Conservation (phyloP, 35 echinoderm and acorn worm genomes). For the Apostichopus californicus region DNA sequence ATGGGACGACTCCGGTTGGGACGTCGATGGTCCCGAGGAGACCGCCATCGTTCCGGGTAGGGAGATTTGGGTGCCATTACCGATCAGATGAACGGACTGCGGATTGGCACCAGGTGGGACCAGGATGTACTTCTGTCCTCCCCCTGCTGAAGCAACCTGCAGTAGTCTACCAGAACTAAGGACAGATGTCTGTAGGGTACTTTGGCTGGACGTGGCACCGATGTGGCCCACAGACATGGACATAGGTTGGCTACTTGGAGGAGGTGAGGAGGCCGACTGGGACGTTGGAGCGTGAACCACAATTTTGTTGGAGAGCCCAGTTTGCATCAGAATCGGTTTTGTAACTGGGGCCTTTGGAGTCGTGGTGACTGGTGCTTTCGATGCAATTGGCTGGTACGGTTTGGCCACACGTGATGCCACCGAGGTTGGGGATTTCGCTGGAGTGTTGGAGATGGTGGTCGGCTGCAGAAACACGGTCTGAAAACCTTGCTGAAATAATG, state of each 20-base stretch:
- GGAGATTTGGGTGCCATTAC: constrained; percentile 53
- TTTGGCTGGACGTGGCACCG: constrained; percentile 43
- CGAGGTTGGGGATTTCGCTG: constrained; percentile 5
- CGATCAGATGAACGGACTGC: constrained; percentile 26
- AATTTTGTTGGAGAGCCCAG: constrained; percentile 60
- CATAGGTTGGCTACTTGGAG: constrained; percentile 34
- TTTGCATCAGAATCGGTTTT: constrained; percentile 63
- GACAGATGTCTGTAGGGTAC: constrained; percentile 37
- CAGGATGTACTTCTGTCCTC: constrained; percentile 49
- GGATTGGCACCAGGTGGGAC: constrained; percentile 14
- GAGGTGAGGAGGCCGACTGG: constrained; percentile 11
- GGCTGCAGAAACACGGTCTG: constrained; percentile 54
- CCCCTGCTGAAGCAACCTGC: constrained; percentile 24
- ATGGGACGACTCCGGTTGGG: not conserved
- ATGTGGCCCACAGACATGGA: constrained; percentile 33
- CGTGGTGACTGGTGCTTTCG: not conserved
- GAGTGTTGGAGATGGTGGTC: not conserved
- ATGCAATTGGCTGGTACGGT: constrained; percentile 17
- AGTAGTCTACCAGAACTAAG: constrained; percentile 26
- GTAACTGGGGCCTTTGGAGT: constrained; percentile 31
- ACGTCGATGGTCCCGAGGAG: not conserved
- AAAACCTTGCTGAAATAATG: constrained; percentile 21
- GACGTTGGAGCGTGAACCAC: constrained; percentile 61
- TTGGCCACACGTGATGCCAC: not conserved
- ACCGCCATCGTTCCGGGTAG: constrained; percentile 37